Percentiles rank a stretch among this genome's conserved stretches.
phyloP scores from a whole-genome alignment of 2,113 vertebrate genomes.

The Murina feae region DNA sequence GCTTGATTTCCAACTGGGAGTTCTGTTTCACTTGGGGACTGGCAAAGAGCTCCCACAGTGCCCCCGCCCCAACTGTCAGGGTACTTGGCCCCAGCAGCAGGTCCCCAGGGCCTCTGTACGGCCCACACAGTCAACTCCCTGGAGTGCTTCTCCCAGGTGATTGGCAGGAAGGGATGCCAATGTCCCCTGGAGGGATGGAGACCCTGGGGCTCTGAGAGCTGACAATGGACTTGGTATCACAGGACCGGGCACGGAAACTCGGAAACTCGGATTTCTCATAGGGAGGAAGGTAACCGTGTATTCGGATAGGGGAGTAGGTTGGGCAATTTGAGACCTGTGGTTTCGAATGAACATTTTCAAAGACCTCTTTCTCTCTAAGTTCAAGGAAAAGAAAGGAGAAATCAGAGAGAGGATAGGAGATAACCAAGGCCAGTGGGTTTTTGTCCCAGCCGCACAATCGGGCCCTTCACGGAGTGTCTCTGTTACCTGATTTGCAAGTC shows the following conservation, averaged over 20 bases:
- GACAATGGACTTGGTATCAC: not conserved
- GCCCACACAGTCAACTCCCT: not conserved
- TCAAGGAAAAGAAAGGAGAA: slow-evolving; percentile 33
- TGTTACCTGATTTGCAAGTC: slow-evolving; percentile 62
- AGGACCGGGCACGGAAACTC: not conserved
- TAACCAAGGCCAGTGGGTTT: not conserved
- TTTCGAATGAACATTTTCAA: slow-evolving; percentile 33
- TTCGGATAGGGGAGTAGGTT: not conserved
- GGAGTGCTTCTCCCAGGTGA: not conserved
- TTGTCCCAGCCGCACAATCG: not conserved
- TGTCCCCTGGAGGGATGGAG: not conserved
- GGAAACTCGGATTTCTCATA: not conserved
- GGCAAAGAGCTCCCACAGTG: not conserved
- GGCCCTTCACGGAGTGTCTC: slow-evolving; percentile 37
- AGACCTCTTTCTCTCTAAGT: slow-evolving; percentile 24
- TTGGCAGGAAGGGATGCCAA: not conserved
- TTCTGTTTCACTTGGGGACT: not conserved
- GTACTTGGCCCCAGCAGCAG: not conserved
- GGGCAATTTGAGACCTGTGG: not conserved
- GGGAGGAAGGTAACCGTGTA: not conserved
- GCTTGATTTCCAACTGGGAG: not conserved
- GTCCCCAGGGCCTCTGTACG: not conserved
- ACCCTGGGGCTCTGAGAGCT: not conserved
- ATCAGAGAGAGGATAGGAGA: not conserved
- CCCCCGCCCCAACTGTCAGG: not conserved